Conservation (phyloP, 1,140 invertebrate species). For the Calephelis nemesis region DNA sequence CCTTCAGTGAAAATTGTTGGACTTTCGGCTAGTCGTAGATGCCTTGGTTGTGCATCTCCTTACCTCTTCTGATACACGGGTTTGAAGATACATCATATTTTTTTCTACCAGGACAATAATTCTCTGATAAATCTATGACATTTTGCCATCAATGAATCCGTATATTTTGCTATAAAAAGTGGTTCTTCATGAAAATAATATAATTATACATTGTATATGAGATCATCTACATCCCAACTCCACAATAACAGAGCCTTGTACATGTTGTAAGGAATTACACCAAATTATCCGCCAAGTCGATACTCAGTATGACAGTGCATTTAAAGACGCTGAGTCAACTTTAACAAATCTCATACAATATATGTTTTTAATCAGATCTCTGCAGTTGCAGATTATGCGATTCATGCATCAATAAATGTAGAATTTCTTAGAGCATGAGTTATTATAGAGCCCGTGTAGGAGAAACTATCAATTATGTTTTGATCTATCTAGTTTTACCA, state of each 20-base stretch:
- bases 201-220: not conserved
- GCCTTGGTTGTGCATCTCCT: too few relatives aligned
- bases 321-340: slow-evolving; percentile 7
- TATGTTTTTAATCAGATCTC: slow-evolving; percentile 19
- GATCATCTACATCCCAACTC: not conserved
- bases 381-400: slow-evolving; percentile 17
- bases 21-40: too few relatives aligned
- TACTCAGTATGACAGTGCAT: slow-evolving; percentile 5
- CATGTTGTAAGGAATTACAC: slow-evolving; percentile 8
- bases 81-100: too few relatives aligned
- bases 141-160: too few relatives aligned
- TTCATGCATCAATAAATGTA: slow-evolving; percentile 18
- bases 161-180: too few relatives aligned
- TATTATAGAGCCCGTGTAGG: not conserved
- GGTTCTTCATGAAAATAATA: too few relatives aligned
- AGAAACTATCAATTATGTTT: not conserved
- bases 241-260: not conserved
- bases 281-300: slow-evolving; percentile 1
- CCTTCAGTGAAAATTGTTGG: too few relatives aligned
- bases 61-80: too few relatives aligned
- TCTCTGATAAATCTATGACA: too few relatives aligned
- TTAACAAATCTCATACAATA: slow-evolving; percentile 17
- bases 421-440: not conserved
- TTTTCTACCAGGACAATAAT: too few relatives aligned
- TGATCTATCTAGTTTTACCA: too few relatives aligned